Evolutionary conservation across 1,140 invertebrate species (phyloP), one percentile per base, ranked within the genome.

Genomic region (Hypsibius dujardini): DNA sequence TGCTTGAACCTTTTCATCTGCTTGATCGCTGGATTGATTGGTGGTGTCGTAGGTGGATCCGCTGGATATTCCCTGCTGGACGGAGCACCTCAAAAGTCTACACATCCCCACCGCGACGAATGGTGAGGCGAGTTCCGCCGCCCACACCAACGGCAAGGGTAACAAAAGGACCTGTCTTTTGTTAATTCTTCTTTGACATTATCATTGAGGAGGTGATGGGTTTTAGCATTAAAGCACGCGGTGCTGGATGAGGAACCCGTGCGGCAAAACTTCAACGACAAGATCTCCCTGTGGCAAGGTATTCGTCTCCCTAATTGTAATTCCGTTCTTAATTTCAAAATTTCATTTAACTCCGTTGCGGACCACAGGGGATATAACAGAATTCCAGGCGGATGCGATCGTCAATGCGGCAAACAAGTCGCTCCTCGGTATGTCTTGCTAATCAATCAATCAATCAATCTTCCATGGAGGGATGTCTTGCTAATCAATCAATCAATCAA

Each of bases 321-420:
- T 67, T 42, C 45, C 3, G 50, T 56, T 14, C 3, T 67, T 73
- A 2, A 71, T 70, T 62, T 2, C 40, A n/a, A n/a, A n/a, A n/a
- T n/a, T n/a, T n/a, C n/a, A n/a, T n/a, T n/a, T n/a, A n/a, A n/a
- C n/a, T n/a, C n/a, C n/a, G n/a, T n/a, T n/a, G n/a, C n/a, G n/a
- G n/a, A n/a, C n/a, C n/a, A n/a, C n/a, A 72, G 90, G 90, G 7
- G 90, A 93, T 78, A 92, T 95, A n/a, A 93, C 90, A 1, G 83
- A 82, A 59, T 80, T 95, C 12, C 88, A 90, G 83, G 84, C 93
- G 72, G 90, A 93, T 83, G 88, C 85, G 1, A 92, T 95, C 76
- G 90, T 92, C 0, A 95, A 95, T 84, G 92, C 91, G 69, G 91
- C 92, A 1, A 95, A 95, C 80, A 84, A 83, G 2, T 79, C 78